These are phyloP conservation scores for Rutpela maculata DNA, from an alignment of 2,888 invertebrate species.

Conservation along the genomic window DNA sequence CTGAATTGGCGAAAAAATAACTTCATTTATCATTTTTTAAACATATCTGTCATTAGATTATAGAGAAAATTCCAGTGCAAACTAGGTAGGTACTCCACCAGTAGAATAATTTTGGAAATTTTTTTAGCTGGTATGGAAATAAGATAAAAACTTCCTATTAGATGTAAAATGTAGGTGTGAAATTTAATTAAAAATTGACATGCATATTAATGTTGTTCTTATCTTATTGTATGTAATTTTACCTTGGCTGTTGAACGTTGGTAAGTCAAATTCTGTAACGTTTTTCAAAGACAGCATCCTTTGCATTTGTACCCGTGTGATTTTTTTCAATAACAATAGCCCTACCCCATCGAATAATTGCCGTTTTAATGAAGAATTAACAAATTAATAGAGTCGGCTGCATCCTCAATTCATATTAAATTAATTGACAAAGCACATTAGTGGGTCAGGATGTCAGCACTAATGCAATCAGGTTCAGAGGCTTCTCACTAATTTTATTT, in stretches of 20 bases:
- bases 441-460: slow-evolving; percentile 70
- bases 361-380: slow-evolving; percentile 56
- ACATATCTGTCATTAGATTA: too few relatives aligned
- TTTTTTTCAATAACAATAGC: slow-evolving; percentile 10
- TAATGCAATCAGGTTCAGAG: slow-evolving; percentile 66
- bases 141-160: too few relatives aligned
- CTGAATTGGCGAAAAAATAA: too few relatives aligned
- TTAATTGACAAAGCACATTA: slow-evolving; percentile 59
- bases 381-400: slow-evolving; percentile 56
- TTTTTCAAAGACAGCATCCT: neutral
- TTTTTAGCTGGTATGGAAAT: too few relatives aligned
- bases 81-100: too few relatives aligned
- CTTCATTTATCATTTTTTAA: too few relatives aligned
- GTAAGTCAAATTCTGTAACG: neutral
- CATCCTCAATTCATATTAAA: slow-evolving; percentile 60
- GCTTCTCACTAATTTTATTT: slow-evolving; percentile 49
- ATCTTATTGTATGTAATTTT: too few relatives aligned
- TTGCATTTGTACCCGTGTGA: slow-evolving; percentile 20
- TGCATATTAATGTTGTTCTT: too few relatives aligned
- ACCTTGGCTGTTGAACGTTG: neutral
- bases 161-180: too few relatives aligned
- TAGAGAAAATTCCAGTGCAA: too few relatives aligned
- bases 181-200: too few relatives aligned
- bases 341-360: slow-evolving; percentile 33
- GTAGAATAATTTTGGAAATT: too few relatives aligned